Evolutionary conservation across 1,140 invertebrate genomes (phyloP).

Genomic region (Lethocerus indicus): DNA sequence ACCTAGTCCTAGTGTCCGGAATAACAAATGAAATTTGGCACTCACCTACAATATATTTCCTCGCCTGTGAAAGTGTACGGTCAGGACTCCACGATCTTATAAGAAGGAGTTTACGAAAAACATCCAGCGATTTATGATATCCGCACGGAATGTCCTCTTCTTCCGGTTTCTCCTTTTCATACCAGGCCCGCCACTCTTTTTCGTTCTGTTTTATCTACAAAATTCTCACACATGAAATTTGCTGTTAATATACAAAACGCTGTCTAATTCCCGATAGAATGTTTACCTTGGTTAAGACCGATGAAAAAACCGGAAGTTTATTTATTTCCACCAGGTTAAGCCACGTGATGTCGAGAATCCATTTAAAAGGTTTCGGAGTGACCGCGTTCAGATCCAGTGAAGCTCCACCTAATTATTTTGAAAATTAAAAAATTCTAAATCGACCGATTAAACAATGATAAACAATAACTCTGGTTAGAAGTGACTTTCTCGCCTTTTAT

Average conservation of each 20-base stretch:
- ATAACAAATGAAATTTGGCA: no score
- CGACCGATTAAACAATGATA: not conserved
- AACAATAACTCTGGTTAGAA: not conserved
- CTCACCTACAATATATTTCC: conserved; percentile 68
- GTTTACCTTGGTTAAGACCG: conserved; percentile 67
- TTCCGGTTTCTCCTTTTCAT: conserved; percentile 87
- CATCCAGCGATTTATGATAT: conserved; percentile 72
- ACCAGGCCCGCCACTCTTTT: conserved; percentile 84
- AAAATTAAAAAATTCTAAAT: not conserved
- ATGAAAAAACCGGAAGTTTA: conserved; percentile 65
- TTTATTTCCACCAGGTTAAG: conserved; percentile 89
- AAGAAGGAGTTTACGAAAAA: conserved; percentile 75
- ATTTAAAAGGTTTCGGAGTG: conserved; percentile 78
- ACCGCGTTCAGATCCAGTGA: conserved; percentile 88
- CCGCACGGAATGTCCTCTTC: conserved; percentile 81
- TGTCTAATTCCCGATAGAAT: no score
- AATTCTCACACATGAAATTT: not conserved
- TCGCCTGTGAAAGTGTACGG: conserved; percentile 74
- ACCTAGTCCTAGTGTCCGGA: no score
- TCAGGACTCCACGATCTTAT: conserved; percentile 93
- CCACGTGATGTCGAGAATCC: conserved; percentile 95
- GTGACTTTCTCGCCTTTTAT: conserved; percentile 59
- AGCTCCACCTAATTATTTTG: conserved; percentile 48
- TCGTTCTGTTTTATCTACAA: conserved; percentile 62
- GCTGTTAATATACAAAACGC: no score